Conservation (phyloP, 2,113 vertebrate species). For the Illadopsis cleaveri region DNA sequence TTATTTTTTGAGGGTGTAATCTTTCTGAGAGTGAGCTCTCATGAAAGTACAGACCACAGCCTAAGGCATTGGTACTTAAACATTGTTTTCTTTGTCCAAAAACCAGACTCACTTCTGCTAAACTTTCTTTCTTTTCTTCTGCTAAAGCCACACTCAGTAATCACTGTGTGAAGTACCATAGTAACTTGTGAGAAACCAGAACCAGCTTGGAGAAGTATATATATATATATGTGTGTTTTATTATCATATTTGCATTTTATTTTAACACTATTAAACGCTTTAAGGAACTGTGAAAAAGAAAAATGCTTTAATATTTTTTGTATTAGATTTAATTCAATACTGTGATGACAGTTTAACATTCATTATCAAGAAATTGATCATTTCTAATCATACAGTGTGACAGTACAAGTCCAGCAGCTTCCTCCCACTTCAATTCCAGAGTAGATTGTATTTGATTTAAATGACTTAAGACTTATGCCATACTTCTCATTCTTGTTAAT, state of each 20-base stretch:
- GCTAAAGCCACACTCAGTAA: neutral
- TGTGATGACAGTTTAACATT: neutral
- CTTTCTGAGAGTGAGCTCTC: neutral
- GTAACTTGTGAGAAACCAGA: neutral
- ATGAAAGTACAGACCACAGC: neutral
- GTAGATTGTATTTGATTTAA: conserved; percentile 11
- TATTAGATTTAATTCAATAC: neutral
- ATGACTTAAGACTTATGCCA: conserved; percentile 5
- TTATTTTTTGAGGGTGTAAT: neutral
- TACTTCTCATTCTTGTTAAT: neutral
- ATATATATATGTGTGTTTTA: neutral
- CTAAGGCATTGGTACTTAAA: neutral
- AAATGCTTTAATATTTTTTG: neutral
- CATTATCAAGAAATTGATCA: neutral
- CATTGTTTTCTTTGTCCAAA: neutral
- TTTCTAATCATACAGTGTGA: neutral
- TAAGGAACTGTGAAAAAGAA: neutral
- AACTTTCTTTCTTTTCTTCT: neutral
- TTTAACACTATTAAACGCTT: neutral
- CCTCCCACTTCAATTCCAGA: neutral
- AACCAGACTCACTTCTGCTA: neutral
- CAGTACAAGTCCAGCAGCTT: neutral
- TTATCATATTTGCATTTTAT: neutral
- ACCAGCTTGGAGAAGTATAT: neutral
- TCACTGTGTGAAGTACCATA: neutral